Conservation (phyloP, 2,797 vertebrate genomes). For the Rallus crepitans region DNA sequence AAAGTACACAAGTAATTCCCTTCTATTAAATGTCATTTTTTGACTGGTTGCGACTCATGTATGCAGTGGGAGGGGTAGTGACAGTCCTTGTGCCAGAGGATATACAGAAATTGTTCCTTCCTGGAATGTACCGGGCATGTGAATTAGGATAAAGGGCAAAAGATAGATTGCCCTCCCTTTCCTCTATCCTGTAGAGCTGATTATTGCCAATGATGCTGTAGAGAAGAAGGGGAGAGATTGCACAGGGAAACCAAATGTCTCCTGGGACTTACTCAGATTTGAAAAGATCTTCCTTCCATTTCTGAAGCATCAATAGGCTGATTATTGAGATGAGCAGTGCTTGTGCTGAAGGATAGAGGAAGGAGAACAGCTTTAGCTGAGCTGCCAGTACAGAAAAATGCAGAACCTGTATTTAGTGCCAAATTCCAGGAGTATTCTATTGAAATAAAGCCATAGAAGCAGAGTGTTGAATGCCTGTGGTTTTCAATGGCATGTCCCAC, state of each 20-base stretch:
- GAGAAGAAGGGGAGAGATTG: not conserved
- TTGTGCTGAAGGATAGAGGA: not conserved
- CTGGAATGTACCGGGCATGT: not conserved
- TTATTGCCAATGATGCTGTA: not conserved
- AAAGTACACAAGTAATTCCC: not conserved
- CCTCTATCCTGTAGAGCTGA: not conserved
- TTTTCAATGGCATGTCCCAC: not conserved
- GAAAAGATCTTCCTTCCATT: constrained; percentile 31
- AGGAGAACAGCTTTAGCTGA: constrained; percentile 23
- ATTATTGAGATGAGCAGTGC: constrained; percentile 22
- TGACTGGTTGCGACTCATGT: not conserved
- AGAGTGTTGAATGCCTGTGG: not conserved
- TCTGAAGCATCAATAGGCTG: constrained; percentile 17
- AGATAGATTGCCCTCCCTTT: not conserved
- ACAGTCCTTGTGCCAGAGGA: not conserved
- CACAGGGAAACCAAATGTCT: not conserved
- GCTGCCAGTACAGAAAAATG: constrained; percentile 30
- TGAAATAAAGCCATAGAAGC: not conserved
- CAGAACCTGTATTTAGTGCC: constrained; percentile 13
- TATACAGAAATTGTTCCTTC: not conserved
- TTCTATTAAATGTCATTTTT: not conserved
- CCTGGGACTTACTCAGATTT: not conserved
- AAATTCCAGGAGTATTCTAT: constrained; percentile 8
- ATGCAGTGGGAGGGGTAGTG: not conserved
- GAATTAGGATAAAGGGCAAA: not conserved